Conservation (phyloP, 2,888 invertebrate genomes). For the Microplitis deprimator region DNA sequence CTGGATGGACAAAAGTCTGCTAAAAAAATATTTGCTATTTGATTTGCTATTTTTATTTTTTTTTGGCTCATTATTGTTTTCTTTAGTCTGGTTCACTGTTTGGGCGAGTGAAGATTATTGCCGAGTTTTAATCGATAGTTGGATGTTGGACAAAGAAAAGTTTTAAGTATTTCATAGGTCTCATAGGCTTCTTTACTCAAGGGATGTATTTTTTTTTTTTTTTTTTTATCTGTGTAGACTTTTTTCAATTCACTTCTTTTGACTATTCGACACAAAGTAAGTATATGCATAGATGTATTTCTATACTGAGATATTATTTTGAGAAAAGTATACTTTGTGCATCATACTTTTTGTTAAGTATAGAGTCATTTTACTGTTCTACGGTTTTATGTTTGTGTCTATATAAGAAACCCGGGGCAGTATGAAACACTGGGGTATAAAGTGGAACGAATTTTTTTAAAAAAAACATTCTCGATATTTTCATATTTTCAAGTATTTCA, state of each 20-base stretch:
- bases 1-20: no score
- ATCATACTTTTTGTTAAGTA: background rate
- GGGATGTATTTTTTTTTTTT: background rate
- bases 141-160: background rate
- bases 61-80: background rate
- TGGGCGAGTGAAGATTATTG: background rate
- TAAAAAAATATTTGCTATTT: no score
- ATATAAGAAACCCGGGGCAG: background rate
- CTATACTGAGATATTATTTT: background rate
- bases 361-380: background rate
- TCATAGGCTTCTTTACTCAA: background rate
- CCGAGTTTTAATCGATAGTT: background rate
- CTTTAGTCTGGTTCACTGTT: background rate
- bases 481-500: no score
- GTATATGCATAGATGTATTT: background rate
- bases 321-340: background rate
- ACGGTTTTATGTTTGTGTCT: background rate
- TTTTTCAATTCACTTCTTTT: background rate
- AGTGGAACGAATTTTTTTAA: background rate
- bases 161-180: background rate
- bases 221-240: background rate
- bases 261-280: background rate
- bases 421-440: background rate
- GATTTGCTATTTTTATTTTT: no score
- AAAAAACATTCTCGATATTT: no score